phyloP scores from a whole-genome alignment of 2,113 vertebrate species.

The Montifringilla adamsi region DNA sequence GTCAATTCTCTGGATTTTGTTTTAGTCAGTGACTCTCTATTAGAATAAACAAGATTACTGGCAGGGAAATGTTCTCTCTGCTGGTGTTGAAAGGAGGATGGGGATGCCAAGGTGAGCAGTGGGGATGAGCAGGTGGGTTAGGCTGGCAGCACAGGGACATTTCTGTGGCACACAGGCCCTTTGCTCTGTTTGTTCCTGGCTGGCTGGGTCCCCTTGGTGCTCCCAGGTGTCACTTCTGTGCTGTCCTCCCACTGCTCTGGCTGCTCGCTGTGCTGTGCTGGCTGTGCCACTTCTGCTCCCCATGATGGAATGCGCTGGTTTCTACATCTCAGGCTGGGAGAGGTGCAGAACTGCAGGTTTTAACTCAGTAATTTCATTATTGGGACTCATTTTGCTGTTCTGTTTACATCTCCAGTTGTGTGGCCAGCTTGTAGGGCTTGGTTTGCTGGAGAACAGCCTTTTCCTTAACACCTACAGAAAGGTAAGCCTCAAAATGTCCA shows the following conservation, averaged over 20 bases:
- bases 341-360: not conserved
- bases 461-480: not conserved
- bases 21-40: slow-evolving; percentile 5
- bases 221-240: not conserved
- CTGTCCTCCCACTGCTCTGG: not conserved
- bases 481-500: accelerated
- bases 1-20: not conserved
- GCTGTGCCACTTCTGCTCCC: not conserved
- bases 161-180: not conserved
- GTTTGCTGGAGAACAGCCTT: not conserved
- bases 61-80: not conserved
- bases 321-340: not conserved
- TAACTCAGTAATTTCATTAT: not conserved
- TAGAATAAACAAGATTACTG: slow-evolving; percentile 29
- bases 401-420: not conserved
- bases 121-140: not conserved
- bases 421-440: not conserved
- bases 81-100: not conserved
- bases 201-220: not conserved
- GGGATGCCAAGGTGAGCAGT: not conserved
- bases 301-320: not conserved
- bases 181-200: not conserved
- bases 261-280: no score
- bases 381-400: not conserved
- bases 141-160: not conserved